Percentiles rank a stretch among this genome's conserved stretches.
Conservation (phyloP, 2,888 invertebrate genomes). For the Lepidocyrtoides sp. region DNA sequence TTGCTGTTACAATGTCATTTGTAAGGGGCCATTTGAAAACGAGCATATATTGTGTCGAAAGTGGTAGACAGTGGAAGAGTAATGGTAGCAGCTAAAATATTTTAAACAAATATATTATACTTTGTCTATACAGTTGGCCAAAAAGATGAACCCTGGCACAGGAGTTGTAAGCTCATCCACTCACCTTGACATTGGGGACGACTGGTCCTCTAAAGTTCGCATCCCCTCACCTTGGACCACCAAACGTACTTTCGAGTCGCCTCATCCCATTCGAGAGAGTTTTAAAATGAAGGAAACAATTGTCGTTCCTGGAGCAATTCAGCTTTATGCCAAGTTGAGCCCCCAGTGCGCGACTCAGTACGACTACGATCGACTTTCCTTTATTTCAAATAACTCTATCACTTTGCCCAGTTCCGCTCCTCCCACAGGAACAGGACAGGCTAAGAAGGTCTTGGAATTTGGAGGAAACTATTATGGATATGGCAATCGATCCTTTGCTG, state of each 20-base stretch:
- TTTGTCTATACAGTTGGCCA: constrained; percentile 64
- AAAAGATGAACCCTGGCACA: constrained; percentile 54
- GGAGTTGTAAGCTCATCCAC: not conserved
- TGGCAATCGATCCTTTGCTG: constrained; percentile 87
- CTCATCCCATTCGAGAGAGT: constrained; percentile 87
- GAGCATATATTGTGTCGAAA: no score
- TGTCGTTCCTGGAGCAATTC: constrained; percentile 86
- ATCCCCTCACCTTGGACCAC: constrained; percentile 87
- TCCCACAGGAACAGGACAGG: not conserved
- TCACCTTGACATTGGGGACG: constrained; percentile 48
- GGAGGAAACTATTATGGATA: constrained; percentile 87
- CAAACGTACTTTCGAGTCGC: constrained; percentile 86
- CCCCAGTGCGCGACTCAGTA: constrained; percentile 87
- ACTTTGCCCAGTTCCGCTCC: not conserved
- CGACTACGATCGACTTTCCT: constrained; percentile 87
- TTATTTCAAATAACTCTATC: constrained; percentile 75
- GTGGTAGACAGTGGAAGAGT: no score
- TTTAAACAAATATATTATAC: not conserved
- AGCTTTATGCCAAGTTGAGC: constrained; percentile 86
- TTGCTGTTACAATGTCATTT: constrained; percentile 72
- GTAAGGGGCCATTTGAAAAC: no score
- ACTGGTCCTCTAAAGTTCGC: constrained; percentile 86
- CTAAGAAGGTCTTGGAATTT: constrained; percentile 86
- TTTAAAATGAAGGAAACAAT: constrained; percentile 87
- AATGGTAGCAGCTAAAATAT: no score